Base-by-base conservation (phyloP, 2,797 vertebrate genomes). In the Channallabes apus region DNA sequence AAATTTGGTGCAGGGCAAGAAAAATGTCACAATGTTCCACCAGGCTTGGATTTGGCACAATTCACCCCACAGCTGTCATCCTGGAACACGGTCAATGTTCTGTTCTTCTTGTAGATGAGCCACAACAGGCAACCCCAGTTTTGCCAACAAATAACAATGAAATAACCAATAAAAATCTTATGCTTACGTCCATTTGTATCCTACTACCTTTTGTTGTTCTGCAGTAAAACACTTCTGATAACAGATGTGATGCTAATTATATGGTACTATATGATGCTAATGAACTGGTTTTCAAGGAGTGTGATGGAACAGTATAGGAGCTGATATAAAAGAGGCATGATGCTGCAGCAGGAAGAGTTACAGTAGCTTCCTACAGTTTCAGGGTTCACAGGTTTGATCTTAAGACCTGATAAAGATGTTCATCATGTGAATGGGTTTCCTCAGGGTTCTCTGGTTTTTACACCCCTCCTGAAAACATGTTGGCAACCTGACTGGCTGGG, bases 61-160 rank as follows among this genome's bases (percentile, higher is more conserved):
- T 71, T 22, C 35, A 61, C 32, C 54, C 35, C 61, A 72, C 51
- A 82, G 81, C 72, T 82, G 81, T 68, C 56, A 72, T 73, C 68
- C 15, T 73, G 58, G 54, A 83, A 83, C 38, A 58, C 46, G 22
- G 68, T 73, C 69, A 61, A 35, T 83, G 82, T 46, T 72, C 54
- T 58, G 81, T 82, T 82, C 54, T 83, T 59, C 35, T 83, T 62
- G 68, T 32, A 73, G 56, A 73, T 41, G 56, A 61, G 68, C 65
- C 67, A 72, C 56, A 62, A 59, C 62, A 62, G 15, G 32, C 68
- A 82, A 82, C 22, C 4, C n/a, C 54, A 72, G 68, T 73, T 35
- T 73, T 9, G 35, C 32, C 67, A 62, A 62, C 24, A 73, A 83
- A 69, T 27, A 22, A 27, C 77, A 54, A 58, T 76, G 9, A n/a